Evolutionary conservation across 2,797 vertebrate genomes (phyloP).

Genomic region (Adrianichthys oophorus): DNA sequence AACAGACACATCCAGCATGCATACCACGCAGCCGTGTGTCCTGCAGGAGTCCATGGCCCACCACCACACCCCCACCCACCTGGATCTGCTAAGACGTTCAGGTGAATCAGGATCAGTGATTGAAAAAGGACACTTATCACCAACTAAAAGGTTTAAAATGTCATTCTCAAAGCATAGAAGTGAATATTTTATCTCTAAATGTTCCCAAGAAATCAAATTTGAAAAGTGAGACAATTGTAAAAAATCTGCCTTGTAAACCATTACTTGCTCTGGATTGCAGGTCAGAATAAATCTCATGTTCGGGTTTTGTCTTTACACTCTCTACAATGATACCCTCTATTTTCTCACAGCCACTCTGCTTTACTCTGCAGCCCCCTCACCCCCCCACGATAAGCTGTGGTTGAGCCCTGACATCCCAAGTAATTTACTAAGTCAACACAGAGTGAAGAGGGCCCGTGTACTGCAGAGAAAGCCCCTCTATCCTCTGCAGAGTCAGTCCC

Average conservation of each 20-base stretch:
- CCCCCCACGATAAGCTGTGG: slow-evolving; percentile 69
- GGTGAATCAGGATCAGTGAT: too few relatives aligned
- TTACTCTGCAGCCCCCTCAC: background rate
- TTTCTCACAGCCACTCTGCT: slow-evolving; percentile 33
- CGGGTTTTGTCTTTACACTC: slow-evolving; percentile 1
- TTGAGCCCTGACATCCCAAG: slow-evolving; percentile 72
- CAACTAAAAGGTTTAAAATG: too few relatives aligned
- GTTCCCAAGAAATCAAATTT: too few relatives aligned
- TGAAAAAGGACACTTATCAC: too few relatives aligned
- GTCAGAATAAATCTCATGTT: background rate
- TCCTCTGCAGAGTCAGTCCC: slow-evolving; percentile 54
- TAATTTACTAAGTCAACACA: slow-evolving; percentile 76
- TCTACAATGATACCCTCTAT: slow-evolving; percentile 32
- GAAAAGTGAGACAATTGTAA: too few relatives aligned
- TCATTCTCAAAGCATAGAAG: too few relatives aligned
- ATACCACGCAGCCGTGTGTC: slow-evolving; percentile 47
- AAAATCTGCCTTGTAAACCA: too few relatives aligned
- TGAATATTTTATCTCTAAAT: too few relatives aligned
- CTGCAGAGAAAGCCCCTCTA: slow-evolving; percentile 68
- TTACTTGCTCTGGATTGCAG: too few relatives aligned
- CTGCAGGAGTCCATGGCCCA: slow-evolving; percentile 45
- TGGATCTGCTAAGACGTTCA: slow-evolving; percentile 16
- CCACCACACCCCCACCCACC: slow-evolving; percentile 38
- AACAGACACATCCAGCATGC: slow-evolving; percentile 4
- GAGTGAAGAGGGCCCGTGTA: slow-evolving; percentile 73